Evolutionary conservation across 2,113 vertebrate genomes (phyloP), one percentile per base, ranked within the genome.

Genomic region (Sylvicapra grimmia): DNA sequence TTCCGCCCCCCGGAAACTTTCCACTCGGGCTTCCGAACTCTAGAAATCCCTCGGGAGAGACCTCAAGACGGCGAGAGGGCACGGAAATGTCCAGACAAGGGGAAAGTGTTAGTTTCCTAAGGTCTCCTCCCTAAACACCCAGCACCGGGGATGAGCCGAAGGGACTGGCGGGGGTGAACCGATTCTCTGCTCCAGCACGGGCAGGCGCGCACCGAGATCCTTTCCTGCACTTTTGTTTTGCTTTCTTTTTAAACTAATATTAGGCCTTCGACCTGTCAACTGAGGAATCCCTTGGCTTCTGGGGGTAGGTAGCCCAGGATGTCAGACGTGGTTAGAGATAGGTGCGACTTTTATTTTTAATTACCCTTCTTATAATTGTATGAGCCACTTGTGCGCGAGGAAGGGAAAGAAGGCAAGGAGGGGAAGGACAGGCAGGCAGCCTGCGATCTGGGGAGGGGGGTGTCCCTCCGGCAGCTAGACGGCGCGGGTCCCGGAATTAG

Each of bases 401-500:
- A 58, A 49, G 49, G 11, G 84, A 65, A 51, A 51, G 91, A 5
- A 68, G 82, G 47, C 44, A 5, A 90, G 90, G 86, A 83, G 89
- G 80, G 95, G 63, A 16, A 6, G 89, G 92, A 33, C 47, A 40
- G 85, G 94, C 61, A 3, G 91, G 80, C 90, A 40, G 97, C 93
- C 88, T 18, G 91, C 18, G 86, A 47, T 82, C 87, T 31, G 92
- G 90, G 94, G 86, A 77, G 93, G 97, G 94, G 94, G 96, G 63
- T 27, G 16, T 63, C 94, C 86, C 91, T 79, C 86, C 47, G 95
- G 97, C 98, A 31, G 96, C 93, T 44, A 94, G 96, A 31, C 65
- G 51, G 93, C 89, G 56, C 86, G 85, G 95, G 97, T 59, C 94
- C 86, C 94, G 33, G 98, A 86, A 96, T 96, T 86, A 95, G 93